Evolutionary conservation across 2,113 vertebrate species (phyloP).

Genomic region (Osmerus mordax): DNA sequence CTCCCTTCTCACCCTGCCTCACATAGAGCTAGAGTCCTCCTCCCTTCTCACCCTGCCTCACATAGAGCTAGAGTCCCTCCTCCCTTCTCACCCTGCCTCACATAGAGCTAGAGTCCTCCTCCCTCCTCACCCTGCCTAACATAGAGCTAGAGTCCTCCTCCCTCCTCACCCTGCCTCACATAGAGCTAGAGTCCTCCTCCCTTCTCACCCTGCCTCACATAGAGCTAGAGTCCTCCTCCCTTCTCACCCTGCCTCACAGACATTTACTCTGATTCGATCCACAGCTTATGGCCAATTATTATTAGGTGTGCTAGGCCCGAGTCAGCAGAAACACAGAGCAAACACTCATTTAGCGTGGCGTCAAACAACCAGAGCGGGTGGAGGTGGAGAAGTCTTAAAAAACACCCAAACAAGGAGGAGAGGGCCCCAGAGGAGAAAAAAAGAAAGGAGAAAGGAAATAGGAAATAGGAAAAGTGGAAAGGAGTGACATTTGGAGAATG

Average conservation of each 20-base stretch:
- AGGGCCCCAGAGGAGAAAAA: too few species aligned
- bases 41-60: slow-evolving; percentile 39
- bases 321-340: slow-evolving; percentile 53
- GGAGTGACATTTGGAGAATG: slow-evolving; percentile 54
- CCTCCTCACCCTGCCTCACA: slow-evolving; percentile 37
- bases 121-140: neutral
- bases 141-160: slow-evolving; percentile 11
- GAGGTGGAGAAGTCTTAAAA: neutral
- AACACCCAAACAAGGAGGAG: slow-evolving; percentile 21
- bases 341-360: slow-evolving; percentile 61
- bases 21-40: slow-evolving; percentile 12
- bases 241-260: slow-evolving; percentile 37
- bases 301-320: slow-evolving; percentile 49
- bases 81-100: too few species aligned
- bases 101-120: too few species aligned
- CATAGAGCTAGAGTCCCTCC: neutral
- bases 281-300: slow-evolving; percentile 59
- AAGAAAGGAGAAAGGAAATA: too few species aligned
- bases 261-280: slow-evolving; percentile 64
- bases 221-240: too few species aligned
- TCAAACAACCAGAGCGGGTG: slow-evolving; percentile 31
- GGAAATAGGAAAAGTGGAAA: slow-evolving; percentile 16
- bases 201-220: neutral
- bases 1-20: too few species aligned
- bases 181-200: neutral